Base-by-base conservation (phyloP, 1,140 invertebrate genomes). In the Acromyrmex heyeri region DNA sequence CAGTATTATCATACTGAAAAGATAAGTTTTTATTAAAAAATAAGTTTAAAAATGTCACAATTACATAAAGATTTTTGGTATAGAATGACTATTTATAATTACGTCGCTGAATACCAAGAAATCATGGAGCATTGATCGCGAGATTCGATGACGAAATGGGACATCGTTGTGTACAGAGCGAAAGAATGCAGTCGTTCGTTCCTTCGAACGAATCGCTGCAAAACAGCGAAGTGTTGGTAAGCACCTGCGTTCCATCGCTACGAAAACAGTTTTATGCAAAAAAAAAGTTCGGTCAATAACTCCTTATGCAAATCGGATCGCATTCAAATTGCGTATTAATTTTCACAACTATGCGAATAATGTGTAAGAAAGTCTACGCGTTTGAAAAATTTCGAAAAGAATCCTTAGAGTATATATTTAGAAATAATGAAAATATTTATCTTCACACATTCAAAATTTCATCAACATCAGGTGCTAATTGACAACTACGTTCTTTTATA, bases 161-260 rank as follows among this genome's bases (percentile, higher is more conserved):
- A 57, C 57, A 70, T 82, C 76, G 21, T 50, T 85, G 69, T 64
- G 44, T 79, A 78, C 44, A 21, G 30, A 67, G 76, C 48, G 69
- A 85, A 89, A 85, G 89, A 90, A 90, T 90, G 76, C 24, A 62
- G 86, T 87, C 69, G n/a, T 76, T 65, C 21, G n/a, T 76, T 65
- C 21, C 72, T 34, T 75, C 50, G n/a, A 69, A 18, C 55, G 12
- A 65, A 8, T 70, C 30, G 34, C 27, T 75, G 73, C 48, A 30
- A 85, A 61, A 79, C 24, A 44, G 55, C 21, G 8, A 70, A 18
- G 14, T 34, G 48, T 48, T 55, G 12, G 50, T 55, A 18, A 73
- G 38, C 48, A 48, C 30, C 73, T 89, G 86, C 76, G 70, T 86
- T 59, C 30, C 64, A 55, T 34, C 18, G 44, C 27, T 30, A 67